phyloP scores from a whole-genome alignment of 1,140 invertebrate species.

The Oryzaephilus surinamensis region DNA sequence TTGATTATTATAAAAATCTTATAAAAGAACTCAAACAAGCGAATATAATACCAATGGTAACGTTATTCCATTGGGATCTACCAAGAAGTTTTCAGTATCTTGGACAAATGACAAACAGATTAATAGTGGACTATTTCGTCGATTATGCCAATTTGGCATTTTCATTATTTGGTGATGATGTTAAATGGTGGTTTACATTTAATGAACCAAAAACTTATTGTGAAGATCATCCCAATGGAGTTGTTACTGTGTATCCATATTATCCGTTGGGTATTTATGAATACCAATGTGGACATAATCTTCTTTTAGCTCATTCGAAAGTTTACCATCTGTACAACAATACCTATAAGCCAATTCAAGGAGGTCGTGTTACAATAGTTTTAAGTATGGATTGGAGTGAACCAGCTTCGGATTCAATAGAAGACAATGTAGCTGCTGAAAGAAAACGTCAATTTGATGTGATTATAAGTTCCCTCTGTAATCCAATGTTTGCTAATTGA shows the following conservation, averaged over 20 bases:
- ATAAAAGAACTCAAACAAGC: slow-evolving; percentile 46
- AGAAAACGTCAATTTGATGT: slow-evolving; percentile 29
- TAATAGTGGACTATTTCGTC: slow-evolving; percentile 27
- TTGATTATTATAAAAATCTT: slow-evolving; percentile 52
- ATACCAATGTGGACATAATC: slow-evolving; percentile 23
- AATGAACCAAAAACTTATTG: slow-evolving; percentile 41
- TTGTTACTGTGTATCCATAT: too few relatives aligned
- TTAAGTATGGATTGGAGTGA: slow-evolving; percentile 4
- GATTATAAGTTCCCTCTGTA: too few relatives aligned
- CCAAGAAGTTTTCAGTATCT: slow-evolving; percentile 29
- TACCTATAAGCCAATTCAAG: slow-evolving; percentile 17
- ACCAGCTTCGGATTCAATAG: slow-evolving; percentile 34
- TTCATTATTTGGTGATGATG: slow-evolving; percentile 19
- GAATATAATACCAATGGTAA: slow-evolving; percentile 53
- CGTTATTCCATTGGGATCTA: slow-evolving; percentile 31
- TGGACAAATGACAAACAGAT: slow-evolving; percentile 30
- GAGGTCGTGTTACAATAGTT: slow-evolving; percentile 13
- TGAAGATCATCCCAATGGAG: too few relatives aligned
- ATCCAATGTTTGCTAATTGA: too few relatives aligned
- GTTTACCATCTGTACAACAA: slow-evolving; percentile 22
- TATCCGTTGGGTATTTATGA: slow-evolving; percentile 2
- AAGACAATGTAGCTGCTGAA: slow-evolving; percentile 39
- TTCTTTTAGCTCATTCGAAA: slow-evolving; percentile 22
- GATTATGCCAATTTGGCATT: slow-evolving; percentile 28
- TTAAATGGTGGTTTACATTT: slow-evolving; percentile 42